Evolutionary conservation across 2,888 invertebrate species (phyloP).

Genomic region (Calephelis perditalis): DNA sequence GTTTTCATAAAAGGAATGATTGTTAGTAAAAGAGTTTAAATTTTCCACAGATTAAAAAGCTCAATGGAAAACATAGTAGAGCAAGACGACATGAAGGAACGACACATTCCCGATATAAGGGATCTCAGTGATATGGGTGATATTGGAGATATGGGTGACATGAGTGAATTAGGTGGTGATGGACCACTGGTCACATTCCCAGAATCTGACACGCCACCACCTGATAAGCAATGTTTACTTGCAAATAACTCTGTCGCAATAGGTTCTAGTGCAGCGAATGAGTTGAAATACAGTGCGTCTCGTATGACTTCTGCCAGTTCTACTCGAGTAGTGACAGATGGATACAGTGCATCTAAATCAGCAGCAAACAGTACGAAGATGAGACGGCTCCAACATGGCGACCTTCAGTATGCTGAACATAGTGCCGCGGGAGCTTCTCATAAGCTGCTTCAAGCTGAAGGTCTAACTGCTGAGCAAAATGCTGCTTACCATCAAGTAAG

Average conservation of each 20-base stretch:
- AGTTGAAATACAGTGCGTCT: conserved; percentile 90
- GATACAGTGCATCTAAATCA: conserved; percentile 84
- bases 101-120: conserved; percentile 65
- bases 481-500: conserved; percentile 88
- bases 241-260: conserved; percentile 61
- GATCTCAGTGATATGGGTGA: conserved; percentile 71
- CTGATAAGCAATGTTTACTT: conserved; percentile 65
- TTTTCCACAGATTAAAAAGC: conserved; percentile 79
- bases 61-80: conserved; percentile 90
- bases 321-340: conserved; percentile 89
- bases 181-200: conserved; percentile 90
- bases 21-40: not conserved
- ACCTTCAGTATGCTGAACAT: conserved; percentile 88
- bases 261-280: conserved; percentile 77
- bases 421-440: conserved; percentile 87
- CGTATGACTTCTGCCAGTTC: conserved; percentile 85
- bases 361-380: conserved; percentile 68
- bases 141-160: conserved; percentile 71
- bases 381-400: conserved; percentile 85
- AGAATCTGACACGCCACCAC: conserved; percentile 86
- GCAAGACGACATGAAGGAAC: conserved; percentile 71
- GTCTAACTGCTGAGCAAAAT: conserved; percentile 91
- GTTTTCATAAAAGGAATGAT: no score
- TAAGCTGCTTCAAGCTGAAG: conserved; percentile 89
- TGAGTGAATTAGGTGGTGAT: conserved; percentile 61